Evolutionary conservation across 2,888 invertebrate genomes (phyloP), one percentile per base, ranked within the genome.

Genomic region (Drosophila cracens): DNA sequence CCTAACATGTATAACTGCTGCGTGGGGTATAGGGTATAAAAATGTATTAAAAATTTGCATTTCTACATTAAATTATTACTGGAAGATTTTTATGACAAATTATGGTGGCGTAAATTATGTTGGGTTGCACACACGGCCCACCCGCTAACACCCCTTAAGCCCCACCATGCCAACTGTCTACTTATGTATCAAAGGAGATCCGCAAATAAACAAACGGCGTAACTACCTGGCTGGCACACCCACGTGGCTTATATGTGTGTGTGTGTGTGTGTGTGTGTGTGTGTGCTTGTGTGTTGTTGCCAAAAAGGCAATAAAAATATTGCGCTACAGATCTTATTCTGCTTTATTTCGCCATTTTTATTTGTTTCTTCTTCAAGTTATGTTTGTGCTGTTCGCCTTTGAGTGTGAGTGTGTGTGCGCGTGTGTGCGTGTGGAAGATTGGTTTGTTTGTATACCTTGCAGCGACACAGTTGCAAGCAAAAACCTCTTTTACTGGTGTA

Each of bases 51-150:
- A 86, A 90, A 87, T 90, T 88, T 90, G 87, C 87, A 90, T 87
- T 89, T 87, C 84, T 81, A 82, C 90, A 88, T 87, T 83, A 87
- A 89, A 90, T 82, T 88, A 88, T 88, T 86, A 75, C 80, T 69
- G 70, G 60, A 81, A 90, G 91, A 90, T 91, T 91, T 92, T 91
- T 91, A 91, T 91, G 92, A 91, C 91, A 92, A 91, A 92, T 91
- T 91, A 91, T 91, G 91, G 90, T 80, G 84, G 90, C 89, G 90
- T 92, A 91, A 91, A 91, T 91, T 92, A 91, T 90, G 90, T 79
- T 80, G 89, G 91, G 71, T 78, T 78, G 74, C 73, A 70, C 54
- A 72, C 21, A 21, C 36, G 38, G 21, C 31, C 48, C 38, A 51
- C 29, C 36, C 18, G 49, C 46, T 25, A 8, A 16, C 46, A 16